Evolutionary conservation across 2,797 vertebrate genomes (phyloP).

Genomic region (Phaenicophaeus curvirostris): DNA sequence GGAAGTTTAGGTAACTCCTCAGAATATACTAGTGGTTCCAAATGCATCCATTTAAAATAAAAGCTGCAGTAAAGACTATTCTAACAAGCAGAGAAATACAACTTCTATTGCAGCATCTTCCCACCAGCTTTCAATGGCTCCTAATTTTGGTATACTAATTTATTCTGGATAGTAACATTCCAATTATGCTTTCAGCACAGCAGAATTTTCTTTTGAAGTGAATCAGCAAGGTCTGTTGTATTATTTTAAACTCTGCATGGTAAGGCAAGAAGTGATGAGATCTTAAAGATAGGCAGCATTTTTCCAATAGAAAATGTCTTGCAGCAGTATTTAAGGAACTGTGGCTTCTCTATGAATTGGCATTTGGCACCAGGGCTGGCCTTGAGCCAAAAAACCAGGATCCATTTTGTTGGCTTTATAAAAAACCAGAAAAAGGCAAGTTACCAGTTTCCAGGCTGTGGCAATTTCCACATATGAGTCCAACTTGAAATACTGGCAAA

Average conservation of each 20-base stretch:
- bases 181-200: constrained; percentile 23
- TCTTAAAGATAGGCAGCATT: background rate
- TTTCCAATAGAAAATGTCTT: background rate
- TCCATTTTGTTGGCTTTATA: background rate
- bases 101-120: constrained; percentile 11
- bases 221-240: background rate
- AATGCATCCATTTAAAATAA: constrained; percentile 12
- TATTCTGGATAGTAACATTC: constrained; percentile 27
- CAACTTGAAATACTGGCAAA: background rate
- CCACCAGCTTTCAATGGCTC: background rate
- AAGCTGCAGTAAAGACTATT: background rate
- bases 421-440: background rate
- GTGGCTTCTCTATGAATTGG: background rate
- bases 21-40: background rate
- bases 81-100: background rate
- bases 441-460: background rate
- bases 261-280: background rate
- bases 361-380: background rate
- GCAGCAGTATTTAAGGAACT: background rate
- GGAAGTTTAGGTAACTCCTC: background rate
- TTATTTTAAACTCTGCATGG: constrained; percentile 27
- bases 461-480: background rate
- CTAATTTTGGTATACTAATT: constrained; percentile 6
- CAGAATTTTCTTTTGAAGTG: constrained; percentile 37
- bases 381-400: background rate